These are phyloP conservation scores for Rhysida immarginata DNA, from an alignment of 1,140 invertebrate species.

Conservation along the genomic window DNA sequence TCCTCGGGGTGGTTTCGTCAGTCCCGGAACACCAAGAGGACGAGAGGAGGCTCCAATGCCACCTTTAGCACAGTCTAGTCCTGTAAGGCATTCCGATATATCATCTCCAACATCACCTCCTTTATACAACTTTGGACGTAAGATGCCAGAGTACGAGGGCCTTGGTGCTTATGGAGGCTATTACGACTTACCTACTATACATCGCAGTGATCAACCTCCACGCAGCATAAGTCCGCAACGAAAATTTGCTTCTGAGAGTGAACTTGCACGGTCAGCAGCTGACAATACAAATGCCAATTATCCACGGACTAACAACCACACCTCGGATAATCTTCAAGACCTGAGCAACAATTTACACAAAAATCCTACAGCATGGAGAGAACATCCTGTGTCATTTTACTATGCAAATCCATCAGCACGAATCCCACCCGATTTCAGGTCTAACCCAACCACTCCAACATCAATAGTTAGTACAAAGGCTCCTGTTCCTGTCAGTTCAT, in stretches of 20 bases:
- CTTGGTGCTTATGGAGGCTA: neutral
- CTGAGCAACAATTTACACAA: constrained; percentile 63
- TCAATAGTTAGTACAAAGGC: constrained; percentile 27
- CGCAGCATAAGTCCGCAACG: constrained; percentile 51
- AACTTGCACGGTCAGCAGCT: constrained; percentile 52
- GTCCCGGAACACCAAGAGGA: constrained; percentile 16
- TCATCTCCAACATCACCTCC: constrained; percentile 3
- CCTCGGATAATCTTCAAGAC: constrained; percentile 44
- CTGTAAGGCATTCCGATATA: constrained; percentile 10
- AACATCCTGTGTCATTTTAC: neutral
- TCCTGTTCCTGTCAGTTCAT: constrained; percentile 11
- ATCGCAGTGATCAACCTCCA: constrained; percentile 13
- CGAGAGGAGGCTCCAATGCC: neutral
- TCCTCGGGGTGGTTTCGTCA: constrained; percentile 30
- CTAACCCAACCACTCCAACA: constrained; percentile 57
- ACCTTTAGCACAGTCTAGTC: constrained; percentile 4
- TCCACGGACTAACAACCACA: constrained; percentile 39
- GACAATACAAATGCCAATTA: constrained; percentile 23
- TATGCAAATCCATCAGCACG: constrained; percentile 13
- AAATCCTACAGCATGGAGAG: constrained; percentile 50
- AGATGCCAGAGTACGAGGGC: neutral
- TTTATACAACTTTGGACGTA: neutral
- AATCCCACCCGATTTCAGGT: constrained; percentile 42
- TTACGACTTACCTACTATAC: neutral
- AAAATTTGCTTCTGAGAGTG: constrained; percentile 68